Evolutionary conservation across 2,888 invertebrate species (phyloP), one percentile per base, ranked within the genome.

Genomic region (Drosophila buzzatii): DNA sequence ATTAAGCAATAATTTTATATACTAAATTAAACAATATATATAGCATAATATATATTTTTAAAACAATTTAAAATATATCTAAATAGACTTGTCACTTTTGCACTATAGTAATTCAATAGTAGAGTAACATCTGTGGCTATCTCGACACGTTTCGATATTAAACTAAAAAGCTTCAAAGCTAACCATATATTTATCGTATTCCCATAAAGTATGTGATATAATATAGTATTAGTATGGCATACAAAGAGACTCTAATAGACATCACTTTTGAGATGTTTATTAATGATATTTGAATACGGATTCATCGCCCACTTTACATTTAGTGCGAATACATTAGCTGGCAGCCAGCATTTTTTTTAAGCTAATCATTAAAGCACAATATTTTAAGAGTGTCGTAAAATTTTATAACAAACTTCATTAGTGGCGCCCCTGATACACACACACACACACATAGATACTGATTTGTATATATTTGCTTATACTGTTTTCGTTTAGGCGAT

Each of bases 341-440:
- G 2, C 52, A 47, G 20, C 49, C 27, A 47, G 23, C n/a, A 18
- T 56, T n/a, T 61, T 79, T 71, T 53, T 71, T 53, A 1, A 60
- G 67, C 75, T 61, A 79, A 77, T 85, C 90, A 91, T 91, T 91
- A 87, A 89, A 89, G 82, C 89, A 84, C 85, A 83, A 90, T 89
- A 91, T 89, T 91, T 90, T 85, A 85, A 82, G 81, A 83, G 76
- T 67, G 65, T 72, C 73, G 78, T 85, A 82, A 85, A 90, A 88
- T 77, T 76, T 76, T 81, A 89, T 90, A 90, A 89, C 90, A 87
- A 83, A 90, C 85, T 90, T 89, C 85, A 89, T 88, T 88, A 88
- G 90, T 76, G 66, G 75, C 61, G 75, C 71, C 69, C 68, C 61
- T 58, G 53, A 68, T 72, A 51, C 51, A 63, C 52, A 12, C 10